Evolutionary conservation across 2,888 invertebrate genomes (phyloP), one percentile per base, ranked within the genome.

Genomic region (Acrocera orbiculus): DNA sequence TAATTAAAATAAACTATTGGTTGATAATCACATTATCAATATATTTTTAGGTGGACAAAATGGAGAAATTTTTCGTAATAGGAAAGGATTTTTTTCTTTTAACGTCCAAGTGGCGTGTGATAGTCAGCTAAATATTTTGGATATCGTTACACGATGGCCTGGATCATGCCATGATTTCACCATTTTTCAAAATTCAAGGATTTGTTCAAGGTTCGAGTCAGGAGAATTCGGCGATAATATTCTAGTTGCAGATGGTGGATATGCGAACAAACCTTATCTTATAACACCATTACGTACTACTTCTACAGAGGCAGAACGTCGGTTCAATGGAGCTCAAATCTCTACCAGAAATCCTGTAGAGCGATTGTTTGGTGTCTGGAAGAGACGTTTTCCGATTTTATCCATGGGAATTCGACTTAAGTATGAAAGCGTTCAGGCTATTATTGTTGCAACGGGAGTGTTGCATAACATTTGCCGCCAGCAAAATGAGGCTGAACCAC

Each of bases 181-280:
- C 19, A 37, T 39, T 28, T 34, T 41, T 8, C 31, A 30, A 8
- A 39, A 37, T n/a, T 37, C 41, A 4, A 30, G 26, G 5, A 37
- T 40, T 16, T 31, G 30, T 28, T 26, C 27, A 5, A 22, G 35
- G 19, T 34, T 41, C n/a, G 39, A 39, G 14, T 34, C 24, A 16
- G 37, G 25, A 2, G 37, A 39, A n/a, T 39, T 41, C 13, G 39
- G 35, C 2, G 15, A 40, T 13, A 23, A 26, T 19, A 6, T 42
- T 7, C 25, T 42, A n/a, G 17, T 42, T 13, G 38, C 34, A 10
- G 40, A 42, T 16, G 32, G 42, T 32, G 40, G 40, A 1, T 40
- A 40, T 30, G 25, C 22, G 11, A 36, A 36, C 22, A 36, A 22
- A 31, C 35, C 34, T 1, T 32, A 23, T 27, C 11, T 39, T 10